phyloP scores from a whole-genome alignment of 1,140 invertebrate species.

The Drosophila murphyi region DNA sequence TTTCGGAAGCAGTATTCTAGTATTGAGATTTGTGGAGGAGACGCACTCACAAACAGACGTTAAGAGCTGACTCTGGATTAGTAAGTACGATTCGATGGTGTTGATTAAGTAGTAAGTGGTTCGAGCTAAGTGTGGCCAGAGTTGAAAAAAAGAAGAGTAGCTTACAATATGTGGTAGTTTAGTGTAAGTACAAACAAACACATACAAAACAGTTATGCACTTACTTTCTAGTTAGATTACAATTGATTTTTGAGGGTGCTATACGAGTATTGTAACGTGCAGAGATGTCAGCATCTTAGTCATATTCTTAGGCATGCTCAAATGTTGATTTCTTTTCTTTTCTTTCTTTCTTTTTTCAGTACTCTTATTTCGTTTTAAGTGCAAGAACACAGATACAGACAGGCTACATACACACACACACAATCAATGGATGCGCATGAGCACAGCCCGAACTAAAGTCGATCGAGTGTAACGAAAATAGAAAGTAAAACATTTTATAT shows the following conservation, averaged over 20 bases:
- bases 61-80: constrained; percentile 38
- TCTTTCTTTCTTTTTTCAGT: not conserved
- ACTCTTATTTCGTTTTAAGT: constrained; percentile 28
- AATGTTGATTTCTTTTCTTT: not conserved
- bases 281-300: constrained; percentile 48
- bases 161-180: constrained; percentile 17
- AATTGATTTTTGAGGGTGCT: constrained; percentile 56
- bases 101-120: constrained; percentile 9
- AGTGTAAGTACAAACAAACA: constrained; percentile 31
- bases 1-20: constrained; percentile 38
- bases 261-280: constrained; percentile 65
- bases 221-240: constrained; percentile 54
- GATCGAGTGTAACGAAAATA: constrained; percentile 59
- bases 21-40: constrained; percentile 19
- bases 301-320: constrained; percentile 34
- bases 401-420: constrained; percentile 48
- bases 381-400: constrained; percentile 55
- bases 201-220: constrained; percentile 33
- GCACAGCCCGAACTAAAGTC: constrained; percentile 42
- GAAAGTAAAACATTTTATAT: constrained; percentile 61
- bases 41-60: constrained; percentile 68
- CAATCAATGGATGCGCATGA: constrained; percentile 39
- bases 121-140: constrained; percentile 29
- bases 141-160: constrained; percentile 7
- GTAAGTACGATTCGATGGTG: constrained; percentile 26